Base-by-base conservation (phyloP, 2,797 vertebrate species). In the Lacerta viridis region DNA sequence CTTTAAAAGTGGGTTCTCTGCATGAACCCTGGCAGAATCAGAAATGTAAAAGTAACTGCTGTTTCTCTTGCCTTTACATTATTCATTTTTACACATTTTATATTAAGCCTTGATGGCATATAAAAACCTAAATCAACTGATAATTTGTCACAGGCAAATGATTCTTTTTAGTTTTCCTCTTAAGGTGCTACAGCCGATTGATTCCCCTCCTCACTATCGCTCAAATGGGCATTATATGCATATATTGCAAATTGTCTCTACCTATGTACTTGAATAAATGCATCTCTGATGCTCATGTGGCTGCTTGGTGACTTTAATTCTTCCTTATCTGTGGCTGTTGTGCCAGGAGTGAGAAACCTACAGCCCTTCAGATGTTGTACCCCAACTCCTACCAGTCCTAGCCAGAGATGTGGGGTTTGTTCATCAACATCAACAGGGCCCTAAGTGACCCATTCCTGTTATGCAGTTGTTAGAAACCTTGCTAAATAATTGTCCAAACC, bases 191-290 rank as follows among this genome's bases (percentile, higher is more conserved):
- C 81, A 85, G 89, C 88, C 76, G 4, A 85, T 93, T 94, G 50
- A 55, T 23, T 0, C 79, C 77, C 43, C 2, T 2, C 25, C 15
- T 46, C 43, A 11, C 27, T 29, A 43, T 90, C 92, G 1, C 46
- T 77, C 79, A 93, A 88, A 93, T 74, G 92, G 90, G 90, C 93
- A 93, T 87, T 87, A 93, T 92, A 86, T 95, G 94, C 94, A 69
- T 88, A 85, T 8, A 68, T 69, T 0, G 80, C 81, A 77, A 79
- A 92, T 89, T 90, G 89, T 75, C 92, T 96, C 93, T 93, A 95
- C 90, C 97, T 96, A 95, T 84, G 83, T 94, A 89, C 94, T 95
- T 95, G 83, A 97, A 97, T 97, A 97, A 97, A 97, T 84, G 93
- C 90, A 94, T 93, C 95, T 94, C 46, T 93, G 85, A 92, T 1